Evolutionary conservation across 2,113 vertebrate species (phyloP).

Genomic region (Anarrhichthys ocellatus): DNA sequence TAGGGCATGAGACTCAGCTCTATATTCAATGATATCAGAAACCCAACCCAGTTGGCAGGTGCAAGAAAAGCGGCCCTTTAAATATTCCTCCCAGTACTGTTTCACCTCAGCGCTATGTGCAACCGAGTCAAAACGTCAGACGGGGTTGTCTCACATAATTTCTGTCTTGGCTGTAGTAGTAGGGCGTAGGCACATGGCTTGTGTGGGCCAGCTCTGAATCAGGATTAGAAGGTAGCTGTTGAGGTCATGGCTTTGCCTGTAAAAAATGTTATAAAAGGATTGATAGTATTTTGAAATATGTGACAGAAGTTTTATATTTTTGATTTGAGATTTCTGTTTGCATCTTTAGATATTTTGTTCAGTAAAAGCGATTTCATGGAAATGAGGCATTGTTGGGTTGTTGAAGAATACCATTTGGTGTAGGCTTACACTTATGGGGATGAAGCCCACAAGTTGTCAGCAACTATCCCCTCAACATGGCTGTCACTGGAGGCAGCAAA

Average conservation of each 20-base stretch:
- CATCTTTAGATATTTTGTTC: background rate
- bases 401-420: background rate
- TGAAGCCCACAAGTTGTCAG: slow-evolving; percentile 8
- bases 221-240: slow-evolving; percentile 20
- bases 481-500: slow-evolving; percentile 18
- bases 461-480: slow-evolving; percentile 4
- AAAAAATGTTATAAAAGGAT: background rate
- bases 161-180: slow-evolving; percentile 25
- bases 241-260: slow-evolving; percentile 19
- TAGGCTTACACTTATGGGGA: background rate
- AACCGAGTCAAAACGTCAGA: slow-evolving; percentile 20
- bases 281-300: background rate
- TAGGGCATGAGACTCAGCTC: background rate
- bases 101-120: background rate
- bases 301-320: background rate
- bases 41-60: background rate
- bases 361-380: background rate
- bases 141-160: background rate
- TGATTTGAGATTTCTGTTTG: background rate
- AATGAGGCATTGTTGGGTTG: background rate
- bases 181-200: slow-evolving; percentile 21
- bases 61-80: slow-evolving; percentile 1
- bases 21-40: slow-evolving; percentile 4
- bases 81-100: background rate
- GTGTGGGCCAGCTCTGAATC: slow-evolving; percentile 24